Evolutionary conservation across 2,113 vertebrate species (phyloP).

Genomic region (Dissostichus mawsoni): DNA sequence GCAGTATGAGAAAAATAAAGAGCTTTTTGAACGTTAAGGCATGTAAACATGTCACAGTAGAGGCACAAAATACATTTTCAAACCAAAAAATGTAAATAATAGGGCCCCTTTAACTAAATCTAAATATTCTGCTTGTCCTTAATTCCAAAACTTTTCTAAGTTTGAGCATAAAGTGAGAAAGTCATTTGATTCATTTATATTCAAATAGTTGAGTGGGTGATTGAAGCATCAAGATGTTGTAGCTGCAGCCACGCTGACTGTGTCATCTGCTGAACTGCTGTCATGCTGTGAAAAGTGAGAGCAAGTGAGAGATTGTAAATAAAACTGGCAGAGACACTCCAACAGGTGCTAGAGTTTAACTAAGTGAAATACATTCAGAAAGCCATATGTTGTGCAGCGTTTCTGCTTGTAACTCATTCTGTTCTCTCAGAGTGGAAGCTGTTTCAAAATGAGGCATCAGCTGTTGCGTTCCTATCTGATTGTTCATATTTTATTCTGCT

Average conservation of each 20-base stretch:
- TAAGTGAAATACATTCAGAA: background rate
- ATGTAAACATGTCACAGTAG: no score
- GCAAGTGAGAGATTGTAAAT: constrained; percentile 12
- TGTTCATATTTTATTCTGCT: constrained; percentile 4
- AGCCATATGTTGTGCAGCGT: constrained; percentile 26
- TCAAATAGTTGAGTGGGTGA: background rate
- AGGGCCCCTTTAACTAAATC: constrained; percentile 1
- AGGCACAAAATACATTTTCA: no score
- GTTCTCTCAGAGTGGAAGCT: background rate
- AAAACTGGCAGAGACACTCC: constrained; percentile 26
- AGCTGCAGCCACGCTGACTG: constrained; percentile 20
- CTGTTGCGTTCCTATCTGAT: background rate
- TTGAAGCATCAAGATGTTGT: constrained; percentile 7
- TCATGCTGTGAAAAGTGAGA: constrained; percentile 46
- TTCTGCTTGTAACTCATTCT: constrained; percentile 1
- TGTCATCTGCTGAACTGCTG: constrained; percentile 44
- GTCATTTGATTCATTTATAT: constrained; percentile 18
- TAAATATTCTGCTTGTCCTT: background rate
- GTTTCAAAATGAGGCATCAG: background rate
- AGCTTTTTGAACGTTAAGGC: no score
- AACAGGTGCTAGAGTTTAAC: constrained; percentile 40
- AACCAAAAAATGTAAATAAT: no score
- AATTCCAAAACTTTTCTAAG: background rate
- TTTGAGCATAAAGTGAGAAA: background rate
- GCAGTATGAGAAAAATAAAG: no score